Evolutionary conservation across 1,140 invertebrate genomes (phyloP).

Genomic region (Drosophila oshimai): DNA sequence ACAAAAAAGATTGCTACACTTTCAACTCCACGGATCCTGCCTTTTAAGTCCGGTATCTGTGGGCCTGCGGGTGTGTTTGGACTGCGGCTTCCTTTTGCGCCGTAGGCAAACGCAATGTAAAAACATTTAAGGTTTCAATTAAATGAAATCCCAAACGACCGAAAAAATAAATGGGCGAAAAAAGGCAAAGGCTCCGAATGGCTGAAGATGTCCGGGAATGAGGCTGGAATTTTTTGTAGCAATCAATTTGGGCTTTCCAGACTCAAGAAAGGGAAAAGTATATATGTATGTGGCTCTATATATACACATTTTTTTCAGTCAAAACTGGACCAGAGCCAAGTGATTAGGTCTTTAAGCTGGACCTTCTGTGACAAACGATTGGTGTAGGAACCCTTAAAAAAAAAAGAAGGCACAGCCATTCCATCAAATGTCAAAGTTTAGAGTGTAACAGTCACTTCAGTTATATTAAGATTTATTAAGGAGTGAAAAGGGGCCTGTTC

Average conservation of each 20-base stretch:
- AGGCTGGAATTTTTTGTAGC: slow-evolving; percentile 59
- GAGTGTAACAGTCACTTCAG: slow-evolving; percentile 69
- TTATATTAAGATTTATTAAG: slow-evolving; percentile 78
- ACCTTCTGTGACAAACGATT: slow-evolving; percentile 67
- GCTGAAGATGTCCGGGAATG: slow-evolving; percentile 31
- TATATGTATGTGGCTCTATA: slow-evolving; percentile 6
- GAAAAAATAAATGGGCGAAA: slow-evolving; percentile 48
- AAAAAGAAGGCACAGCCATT: slow-evolving; percentile 43
- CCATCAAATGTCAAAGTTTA: slow-evolving; percentile 76
- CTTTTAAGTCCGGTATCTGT: background rate
- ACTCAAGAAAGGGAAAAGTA: slow-evolving; percentile 15
- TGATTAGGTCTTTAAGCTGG: slow-evolving; percentile 24
- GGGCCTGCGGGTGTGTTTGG: background rate
- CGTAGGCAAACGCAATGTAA: slow-evolving; percentile 60
- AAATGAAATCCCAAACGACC: slow-evolving; percentile 65
- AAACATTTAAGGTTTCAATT: slow-evolving; percentile 81
- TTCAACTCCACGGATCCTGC: slow-evolving; percentile 3
- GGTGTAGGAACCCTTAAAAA: slow-evolving; percentile 6
- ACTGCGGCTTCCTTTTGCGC: slow-evolving; percentile 36
- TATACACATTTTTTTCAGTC: background rate
- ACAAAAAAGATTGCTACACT: slow-evolving; percentile 13
- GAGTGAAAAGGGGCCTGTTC: background rate
- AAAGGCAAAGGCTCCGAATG: slow-evolving; percentile 33
- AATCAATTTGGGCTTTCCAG: slow-evolving; percentile 65
- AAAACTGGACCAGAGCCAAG: slow-evolving; percentile 3